These are phyloP conservation scores for Peromyscus maniculatus DNA, from an alignment of 2,113 vertebrate genomes.

Conservation along the genomic window DNA sequence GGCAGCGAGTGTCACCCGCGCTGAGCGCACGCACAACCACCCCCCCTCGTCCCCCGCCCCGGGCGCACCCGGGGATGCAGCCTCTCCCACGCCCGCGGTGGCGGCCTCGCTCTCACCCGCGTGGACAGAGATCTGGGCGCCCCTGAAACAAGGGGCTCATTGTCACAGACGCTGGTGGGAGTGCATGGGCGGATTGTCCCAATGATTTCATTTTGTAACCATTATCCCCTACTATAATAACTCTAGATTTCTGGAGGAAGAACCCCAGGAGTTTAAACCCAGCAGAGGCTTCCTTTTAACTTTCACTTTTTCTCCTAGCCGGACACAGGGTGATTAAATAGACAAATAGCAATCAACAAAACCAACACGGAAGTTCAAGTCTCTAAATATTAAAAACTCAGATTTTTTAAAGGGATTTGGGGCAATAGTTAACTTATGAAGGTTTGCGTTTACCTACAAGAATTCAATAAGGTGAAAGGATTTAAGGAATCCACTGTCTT, in stretches of 20 bases:
- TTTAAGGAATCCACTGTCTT: background rate
- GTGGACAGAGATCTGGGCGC: background rate
- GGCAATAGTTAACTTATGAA: background rate
- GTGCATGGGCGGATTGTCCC: constrained; percentile 55
- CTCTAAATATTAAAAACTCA: constrained; percentile 36
- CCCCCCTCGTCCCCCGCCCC: rapidly evolving
- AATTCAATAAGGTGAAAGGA: background rate
- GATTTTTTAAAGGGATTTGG: background rate
- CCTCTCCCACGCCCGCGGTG: background rate
- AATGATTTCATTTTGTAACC: constrained; percentile 47
- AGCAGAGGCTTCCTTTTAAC: constrained; percentile 22
- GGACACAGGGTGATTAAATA: constrained; percentile 58
- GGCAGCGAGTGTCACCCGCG: background rate
- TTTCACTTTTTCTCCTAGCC: background rate
- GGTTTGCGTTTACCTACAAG: background rate
- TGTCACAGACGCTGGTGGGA: constrained; percentile 57
- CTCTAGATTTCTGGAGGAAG: constrained; percentile 63
- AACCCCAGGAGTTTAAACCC: constrained; percentile 51
- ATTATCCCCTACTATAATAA: constrained; percentile 60
- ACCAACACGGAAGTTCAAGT: constrained; percentile 61
- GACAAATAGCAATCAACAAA: constrained; percentile 31
- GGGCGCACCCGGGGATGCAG: background rate
- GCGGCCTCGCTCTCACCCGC: background rate
- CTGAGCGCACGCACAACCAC: background rate
- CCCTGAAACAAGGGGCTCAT: constrained; percentile 40